phyloP scores from a whole-genome alignment of 2,113 vertebrate species.

The Periophthalmus modestus region DNA sequence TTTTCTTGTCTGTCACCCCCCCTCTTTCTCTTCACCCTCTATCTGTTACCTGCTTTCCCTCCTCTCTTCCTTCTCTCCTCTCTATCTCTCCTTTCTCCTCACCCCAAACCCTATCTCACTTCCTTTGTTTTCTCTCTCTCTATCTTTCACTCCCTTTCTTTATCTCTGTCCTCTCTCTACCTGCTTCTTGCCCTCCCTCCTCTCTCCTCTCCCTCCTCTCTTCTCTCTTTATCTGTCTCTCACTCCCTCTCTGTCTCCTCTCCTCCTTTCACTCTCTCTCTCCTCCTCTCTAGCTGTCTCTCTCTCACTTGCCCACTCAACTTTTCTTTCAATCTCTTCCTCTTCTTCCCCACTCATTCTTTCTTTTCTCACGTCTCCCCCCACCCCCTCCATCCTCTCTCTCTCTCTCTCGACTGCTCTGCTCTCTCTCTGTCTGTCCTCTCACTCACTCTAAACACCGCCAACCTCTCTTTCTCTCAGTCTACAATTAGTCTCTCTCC shows the following conservation, averaged over 20 bases:
- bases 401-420: constrained; percentile 15
- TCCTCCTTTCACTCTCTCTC: background rate
- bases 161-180: background rate
- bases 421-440: constrained; percentile 6
- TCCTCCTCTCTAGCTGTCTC: background rate
- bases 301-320: background rate
- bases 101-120: too few relatives aligned
- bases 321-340: background rate
- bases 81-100: background rate
- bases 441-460: too few relatives aligned
- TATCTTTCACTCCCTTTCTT: background rate
- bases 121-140: too few relatives aligned
- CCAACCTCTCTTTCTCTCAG: too few relatives aligned
- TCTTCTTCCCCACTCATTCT: rapidly evolving
- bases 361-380: background rate
- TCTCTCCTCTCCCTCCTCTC: background rate
- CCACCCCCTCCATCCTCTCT: background rate
- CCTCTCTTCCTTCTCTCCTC: constrained; percentile 4
- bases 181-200: background rate
- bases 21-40: background rate
- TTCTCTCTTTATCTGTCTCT: background rate
- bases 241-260: too few relatives aligned
- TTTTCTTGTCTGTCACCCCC: background rate
- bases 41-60: background rate
- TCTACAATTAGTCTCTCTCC: too few relatives aligned